phyloP scores from a whole-genome alignment of 1,140 invertebrate genomes.

The Amyelois transitella region DNA sequence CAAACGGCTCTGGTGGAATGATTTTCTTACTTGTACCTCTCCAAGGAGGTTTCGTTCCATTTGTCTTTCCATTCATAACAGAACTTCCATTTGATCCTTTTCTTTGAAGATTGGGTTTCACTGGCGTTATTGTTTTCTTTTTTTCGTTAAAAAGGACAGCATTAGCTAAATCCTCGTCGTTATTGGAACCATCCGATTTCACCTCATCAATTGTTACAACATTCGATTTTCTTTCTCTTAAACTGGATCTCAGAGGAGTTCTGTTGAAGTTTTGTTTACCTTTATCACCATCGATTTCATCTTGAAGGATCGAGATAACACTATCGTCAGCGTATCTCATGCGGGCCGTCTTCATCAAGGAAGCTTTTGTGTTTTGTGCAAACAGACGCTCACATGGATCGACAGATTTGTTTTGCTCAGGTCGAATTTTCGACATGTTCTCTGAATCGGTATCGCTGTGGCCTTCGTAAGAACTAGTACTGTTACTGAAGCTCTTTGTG shows the following conservation, averaged over 20 bases:
- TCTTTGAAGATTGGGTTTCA: conserved; percentile 39
- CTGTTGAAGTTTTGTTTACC: conserved; percentile 52
- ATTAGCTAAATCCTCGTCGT: conserved; percentile 48
- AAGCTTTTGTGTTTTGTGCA: conserved; percentile 75
- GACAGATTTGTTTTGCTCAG: conserved; percentile 33
- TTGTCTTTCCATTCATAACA: conserved; percentile 35
- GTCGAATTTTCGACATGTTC: conserved; percentile 43
- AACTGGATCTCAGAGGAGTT: conserved; percentile 67
- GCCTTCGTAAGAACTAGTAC: conserved; percentile 74
- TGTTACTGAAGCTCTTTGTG: conserved; percentile 69
- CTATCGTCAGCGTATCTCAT: conserved; percentile 73
- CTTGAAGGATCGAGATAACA: conserved; percentile 35
- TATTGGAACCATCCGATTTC: conserved; percentile 50
- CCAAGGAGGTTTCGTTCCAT: conserved; percentile 71
- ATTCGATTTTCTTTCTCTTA: conserved; percentile 58
- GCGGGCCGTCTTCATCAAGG: conserved; percentile 75
- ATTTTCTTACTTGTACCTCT: conserved; percentile 65
- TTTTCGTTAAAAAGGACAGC: conserved; percentile 45
- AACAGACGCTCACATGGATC: conserved; percentile 70
- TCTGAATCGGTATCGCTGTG: conserved; percentile 76
- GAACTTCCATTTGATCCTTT: conserved; percentile 42
- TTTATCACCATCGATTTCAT: conserved; percentile 62
- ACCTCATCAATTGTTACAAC: conserved; percentile 66
- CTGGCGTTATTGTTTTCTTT: conserved; percentile 35
- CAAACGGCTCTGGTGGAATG: conserved; percentile 45